phyloP scores from a whole-genome alignment of 2,113 vertebrate species.

The Myotis yumanensis region DNA sequence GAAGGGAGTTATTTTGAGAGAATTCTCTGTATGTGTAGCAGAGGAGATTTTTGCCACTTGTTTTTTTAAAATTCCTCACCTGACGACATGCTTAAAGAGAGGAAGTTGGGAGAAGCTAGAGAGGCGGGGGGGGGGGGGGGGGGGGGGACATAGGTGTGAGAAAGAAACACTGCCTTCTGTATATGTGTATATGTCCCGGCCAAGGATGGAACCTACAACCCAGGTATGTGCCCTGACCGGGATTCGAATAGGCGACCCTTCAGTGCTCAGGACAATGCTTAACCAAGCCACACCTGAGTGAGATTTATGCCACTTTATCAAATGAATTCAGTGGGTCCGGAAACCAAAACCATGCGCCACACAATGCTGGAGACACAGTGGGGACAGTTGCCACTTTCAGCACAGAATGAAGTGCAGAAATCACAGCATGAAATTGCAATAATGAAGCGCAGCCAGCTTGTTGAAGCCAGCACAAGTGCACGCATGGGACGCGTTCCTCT shows the following conservation, averaged over 20 bases:
- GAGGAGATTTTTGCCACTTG: neutral
- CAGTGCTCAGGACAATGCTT: neutral
- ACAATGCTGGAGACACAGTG: neutral
- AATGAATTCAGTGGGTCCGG: neutral
- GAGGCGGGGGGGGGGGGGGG: too few species aligned
- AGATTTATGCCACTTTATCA: neutral
- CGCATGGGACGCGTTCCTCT: neutral
- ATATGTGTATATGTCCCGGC: neutral
- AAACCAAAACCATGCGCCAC: neutral
- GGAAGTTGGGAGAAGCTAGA: too few species aligned
- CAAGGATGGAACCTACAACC: neutral
- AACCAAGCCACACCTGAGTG: too few species aligned
- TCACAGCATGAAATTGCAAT: neutral
- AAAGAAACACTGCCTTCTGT: neutral
- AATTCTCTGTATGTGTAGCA: neutral
- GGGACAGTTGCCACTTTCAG: slow-evolving; percentile 9
- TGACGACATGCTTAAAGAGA: neutral
- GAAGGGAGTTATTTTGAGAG: slow-evolving; percentile 49
- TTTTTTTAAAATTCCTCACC: neutral
- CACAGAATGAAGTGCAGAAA: neutral
- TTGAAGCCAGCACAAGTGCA: neutral
- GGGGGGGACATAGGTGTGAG: too few species aligned
- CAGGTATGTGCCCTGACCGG: too few species aligned
- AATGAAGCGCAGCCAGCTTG: neutral
- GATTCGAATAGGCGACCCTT: neutral